phyloP scores from a whole-genome alignment of 2,888 invertebrate species.

The Noctua janthina region DNA sequence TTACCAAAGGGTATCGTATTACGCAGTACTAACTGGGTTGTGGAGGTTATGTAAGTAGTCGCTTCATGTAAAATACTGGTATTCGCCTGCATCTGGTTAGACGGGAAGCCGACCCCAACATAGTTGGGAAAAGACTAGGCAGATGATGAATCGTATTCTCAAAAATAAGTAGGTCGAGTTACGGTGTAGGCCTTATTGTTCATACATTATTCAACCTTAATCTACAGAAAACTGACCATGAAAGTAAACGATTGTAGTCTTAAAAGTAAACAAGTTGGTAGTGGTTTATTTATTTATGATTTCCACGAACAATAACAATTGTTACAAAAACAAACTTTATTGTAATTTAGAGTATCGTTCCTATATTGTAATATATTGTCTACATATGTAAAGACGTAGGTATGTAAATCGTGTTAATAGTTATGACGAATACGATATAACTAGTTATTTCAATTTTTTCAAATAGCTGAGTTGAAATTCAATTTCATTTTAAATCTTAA shows the following conservation, averaged over 20 bases:
- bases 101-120: neutral
- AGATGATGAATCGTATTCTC: neutral
- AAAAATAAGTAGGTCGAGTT: neutral
- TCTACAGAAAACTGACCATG: constrained; percentile 50
- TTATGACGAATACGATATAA: neutral
- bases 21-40: neutral
- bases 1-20: neutral
- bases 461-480: neutral
- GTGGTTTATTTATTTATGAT: constrained; percentile 23
- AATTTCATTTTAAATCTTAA: constrained; percentile 3
- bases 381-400: neutral
- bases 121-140: neutral
- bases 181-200: constrained; percentile 3
- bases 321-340: constrained; percentile 23
- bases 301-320: constrained; percentile 41
- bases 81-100: neutral
- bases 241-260: constrained; percentile 51
- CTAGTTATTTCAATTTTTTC: neutral
- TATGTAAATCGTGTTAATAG: constrained; percentile 2
- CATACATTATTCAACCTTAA: constrained; percentile 27
- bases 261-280: constrained; percentile 36
- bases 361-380: neutral
- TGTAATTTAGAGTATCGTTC: neutral
- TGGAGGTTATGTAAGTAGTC: neutral
- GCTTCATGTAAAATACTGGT: neutral